A percentile compares a stretch with the other conserved stretches of the same genome.
Conservation (phyloP, 2,113 vertebrate species). For the Trichomycterus rosablanca region DNA sequence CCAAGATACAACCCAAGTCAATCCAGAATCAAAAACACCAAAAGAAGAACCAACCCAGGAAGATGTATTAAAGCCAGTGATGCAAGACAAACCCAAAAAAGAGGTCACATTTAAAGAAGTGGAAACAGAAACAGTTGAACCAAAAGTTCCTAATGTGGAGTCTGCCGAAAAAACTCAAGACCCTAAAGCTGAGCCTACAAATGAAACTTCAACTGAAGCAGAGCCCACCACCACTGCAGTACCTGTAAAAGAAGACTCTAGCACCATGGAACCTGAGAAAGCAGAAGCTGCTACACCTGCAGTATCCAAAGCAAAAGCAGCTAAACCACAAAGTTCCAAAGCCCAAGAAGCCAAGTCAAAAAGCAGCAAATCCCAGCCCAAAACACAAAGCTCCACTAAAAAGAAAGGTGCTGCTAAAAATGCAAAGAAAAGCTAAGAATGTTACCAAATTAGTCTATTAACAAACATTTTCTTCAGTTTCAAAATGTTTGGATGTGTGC, state of each 20-base stretch:
- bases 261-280: background rate
- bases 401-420: conserved; percentile 35
- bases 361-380: conserved; percentile 22
- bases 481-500: conserved; percentile 10
- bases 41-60: background rate
- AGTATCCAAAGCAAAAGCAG: background rate
- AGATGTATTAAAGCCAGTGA: background rate
- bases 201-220: background rate
- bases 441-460: background rate
- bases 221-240: conserved; percentile 7
- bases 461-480: background rate
- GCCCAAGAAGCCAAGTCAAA: conserved; percentile 27
- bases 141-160: background rate
- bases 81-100: conserved; percentile 15
- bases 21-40: background rate
- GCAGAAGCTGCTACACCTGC: background rate
- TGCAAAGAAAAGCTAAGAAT: conserved; percentile 30
- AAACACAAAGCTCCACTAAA: conserved; percentile 36
- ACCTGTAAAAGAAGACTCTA: conserved; percentile 2
- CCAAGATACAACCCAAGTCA: too few relatives aligned
- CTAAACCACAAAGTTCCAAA: conserved; percentile 25
- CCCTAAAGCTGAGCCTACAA: background rate
- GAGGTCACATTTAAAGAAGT: conserved; percentile 9
- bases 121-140: background rate
- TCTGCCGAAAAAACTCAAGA: background rate